phyloP scores from a whole-genome alignment of 2,888 invertebrate species.

The Sussaba pulchella region DNA sequence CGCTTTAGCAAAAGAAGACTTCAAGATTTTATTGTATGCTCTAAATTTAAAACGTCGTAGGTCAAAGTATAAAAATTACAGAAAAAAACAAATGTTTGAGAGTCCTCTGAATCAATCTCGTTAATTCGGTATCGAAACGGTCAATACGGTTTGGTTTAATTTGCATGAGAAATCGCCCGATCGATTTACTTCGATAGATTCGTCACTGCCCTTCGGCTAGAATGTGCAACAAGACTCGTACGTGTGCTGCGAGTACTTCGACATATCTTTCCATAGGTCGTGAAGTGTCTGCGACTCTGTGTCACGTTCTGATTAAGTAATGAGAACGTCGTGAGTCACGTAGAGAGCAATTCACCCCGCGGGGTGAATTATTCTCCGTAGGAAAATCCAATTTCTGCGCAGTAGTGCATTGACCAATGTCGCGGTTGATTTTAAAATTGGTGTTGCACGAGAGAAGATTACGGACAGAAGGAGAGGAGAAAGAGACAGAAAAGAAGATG shows the following conservation, averaged over 20 bases:
- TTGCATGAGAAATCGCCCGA: background rate
- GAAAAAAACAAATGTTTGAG: no score
- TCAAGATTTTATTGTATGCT: no score
- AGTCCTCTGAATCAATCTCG: background rate
- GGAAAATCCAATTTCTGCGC: conserved; percentile 17
- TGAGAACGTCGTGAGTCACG: conserved; percentile 54
- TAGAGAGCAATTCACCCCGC: conserved; percentile 44
- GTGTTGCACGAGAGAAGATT: background rate
- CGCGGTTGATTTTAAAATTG: conserved; percentile 52
- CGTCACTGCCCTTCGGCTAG: conserved; percentile 9
- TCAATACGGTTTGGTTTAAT: background rate
- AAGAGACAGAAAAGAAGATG: conserved; percentile 8
- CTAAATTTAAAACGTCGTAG: no score
- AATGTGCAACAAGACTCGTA: conserved; percentile 2
- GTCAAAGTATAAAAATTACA: no score
- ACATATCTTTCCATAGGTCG: conserved; percentile 4
- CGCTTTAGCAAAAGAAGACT: no score
- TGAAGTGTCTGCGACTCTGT: conserved; percentile 1
- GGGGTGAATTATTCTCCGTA: conserved; percentile 46
- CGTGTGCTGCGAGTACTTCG: conserved; percentile 12
- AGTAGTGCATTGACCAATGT: conserved; percentile 11
- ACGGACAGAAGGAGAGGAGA: conserved; percentile 12
- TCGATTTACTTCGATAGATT: background rate
- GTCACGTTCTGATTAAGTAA: conserved; percentile 41
- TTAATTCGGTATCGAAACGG: background rate